Conservation (phyloP, 2,113 vertebrate species). For the Hypocryptadius cinnamomeus region DNA sequence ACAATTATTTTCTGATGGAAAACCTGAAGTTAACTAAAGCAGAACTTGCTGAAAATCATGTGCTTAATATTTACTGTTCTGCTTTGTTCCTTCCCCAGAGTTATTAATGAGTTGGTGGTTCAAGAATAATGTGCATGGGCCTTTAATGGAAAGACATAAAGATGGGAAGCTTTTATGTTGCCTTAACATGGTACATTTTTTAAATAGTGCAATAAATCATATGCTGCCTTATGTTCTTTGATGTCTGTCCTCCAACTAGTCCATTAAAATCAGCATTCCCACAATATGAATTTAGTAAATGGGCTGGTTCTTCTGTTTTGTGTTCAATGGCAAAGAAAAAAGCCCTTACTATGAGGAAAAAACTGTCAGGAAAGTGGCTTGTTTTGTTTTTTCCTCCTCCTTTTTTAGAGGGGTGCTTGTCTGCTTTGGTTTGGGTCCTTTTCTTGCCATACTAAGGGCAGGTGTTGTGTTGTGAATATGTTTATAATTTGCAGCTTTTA, state of each 20-base stretch:
- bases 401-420: background rate
- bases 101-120: constrained; percentile 16
- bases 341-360: background rate
- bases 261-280: constrained; percentile 18
- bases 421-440: background rate
- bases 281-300: constrained; percentile 17
- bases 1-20: background rate
- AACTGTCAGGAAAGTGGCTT: background rate
- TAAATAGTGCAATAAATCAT: constrained; percentile 43
- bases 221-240: constrained; percentile 45
- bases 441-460: background rate
- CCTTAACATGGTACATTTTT: constrained; percentile 30
- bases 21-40: background rate
- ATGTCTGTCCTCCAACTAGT: background rate
- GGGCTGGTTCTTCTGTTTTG: constrained; percentile 14
- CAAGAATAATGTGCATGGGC: background rate
- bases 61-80: constrained; percentile 17
- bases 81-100: constrained; percentile 19
- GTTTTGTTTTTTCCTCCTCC: rapidly evolving
- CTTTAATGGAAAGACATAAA: constrained; percentile 35
- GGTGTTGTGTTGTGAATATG: background rate
- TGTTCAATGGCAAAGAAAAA: background rate
- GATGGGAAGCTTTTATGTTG: constrained; percentile 27
- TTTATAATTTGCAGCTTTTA: background rate
- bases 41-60: constrained; percentile 30